phyloP scores from a whole-genome alignment of 2,797 vertebrate genomes.

The Ispidina lecontei region DNA sequence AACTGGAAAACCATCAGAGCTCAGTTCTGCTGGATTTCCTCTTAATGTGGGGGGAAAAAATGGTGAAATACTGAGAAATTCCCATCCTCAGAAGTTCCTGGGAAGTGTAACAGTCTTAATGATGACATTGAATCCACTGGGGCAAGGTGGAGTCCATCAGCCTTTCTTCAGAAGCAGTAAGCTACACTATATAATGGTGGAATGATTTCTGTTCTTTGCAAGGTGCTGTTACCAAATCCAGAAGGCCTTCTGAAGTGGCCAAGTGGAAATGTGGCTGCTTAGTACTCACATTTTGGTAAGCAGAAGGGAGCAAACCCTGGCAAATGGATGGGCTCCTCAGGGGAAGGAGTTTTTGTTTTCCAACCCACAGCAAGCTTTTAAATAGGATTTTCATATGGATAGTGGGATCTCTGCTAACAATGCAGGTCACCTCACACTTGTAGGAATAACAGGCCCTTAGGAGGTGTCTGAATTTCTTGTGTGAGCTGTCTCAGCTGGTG shows the following conservation, averaged over 20 bases:
- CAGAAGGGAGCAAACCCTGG: neutral
- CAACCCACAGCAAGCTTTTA: neutral
- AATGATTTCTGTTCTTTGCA: neutral
- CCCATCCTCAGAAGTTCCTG: neutral
- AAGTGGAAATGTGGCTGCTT: neutral
- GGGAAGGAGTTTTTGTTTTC: neutral
- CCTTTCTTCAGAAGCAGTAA: neutral
- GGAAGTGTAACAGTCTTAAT: no score
- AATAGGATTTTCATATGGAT: neutral
- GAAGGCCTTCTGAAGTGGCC: neutral
- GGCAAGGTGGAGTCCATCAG: neutral
- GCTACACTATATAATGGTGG: fast-evolving
- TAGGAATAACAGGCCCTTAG: neutral
- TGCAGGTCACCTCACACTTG: neutral
- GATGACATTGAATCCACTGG: neutral
- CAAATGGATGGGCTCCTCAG: neutral
- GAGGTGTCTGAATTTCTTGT: neutral
- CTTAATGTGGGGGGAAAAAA: neutral
- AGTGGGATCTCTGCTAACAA: neutral
- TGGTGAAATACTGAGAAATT: neutral
- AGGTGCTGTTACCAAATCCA: neutral
- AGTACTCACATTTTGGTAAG: neutral
- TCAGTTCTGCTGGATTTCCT: neutral
- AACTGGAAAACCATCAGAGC: neutral
- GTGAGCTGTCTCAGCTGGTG: neutral